Conservation (phyloP, 2,888 invertebrate species). For the Synergus laeviventris region DNA sequence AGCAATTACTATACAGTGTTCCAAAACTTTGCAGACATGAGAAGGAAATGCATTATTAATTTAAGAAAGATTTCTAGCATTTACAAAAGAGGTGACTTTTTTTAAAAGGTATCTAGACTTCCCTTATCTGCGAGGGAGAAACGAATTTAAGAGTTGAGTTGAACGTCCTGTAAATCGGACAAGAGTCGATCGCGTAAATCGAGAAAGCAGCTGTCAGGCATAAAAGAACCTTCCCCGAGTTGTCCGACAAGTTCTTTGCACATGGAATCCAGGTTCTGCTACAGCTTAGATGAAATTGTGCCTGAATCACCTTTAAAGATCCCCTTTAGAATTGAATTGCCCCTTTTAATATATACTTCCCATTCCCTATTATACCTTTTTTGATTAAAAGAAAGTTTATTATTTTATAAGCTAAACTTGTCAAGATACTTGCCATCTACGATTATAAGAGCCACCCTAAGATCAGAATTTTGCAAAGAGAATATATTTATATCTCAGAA, state of each 20-base stretch:
- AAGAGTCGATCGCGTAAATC: slow-evolving; percentile 50
- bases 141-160: slow-evolving; percentile 50
- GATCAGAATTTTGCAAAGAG: background rate
- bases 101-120: background rate
- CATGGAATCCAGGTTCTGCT: slow-evolving; percentile 19
- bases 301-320: slow-evolving; percentile 21
- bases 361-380: background rate
- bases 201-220: slow-evolving; percentile 43
- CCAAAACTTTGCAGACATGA: background rate
- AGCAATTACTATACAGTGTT: background rate
- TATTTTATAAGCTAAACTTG: no score
- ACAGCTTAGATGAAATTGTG: slow-evolving; percentile 6
- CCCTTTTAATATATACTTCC: background rate
- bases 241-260: slow-evolving; percentile 36
- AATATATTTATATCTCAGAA: background rate
- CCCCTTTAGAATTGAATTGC: background rate
- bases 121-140: slow-evolving; percentile 41
- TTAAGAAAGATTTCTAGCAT: background rate
- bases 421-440: no score
- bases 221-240: slow-evolving; percentile 37
- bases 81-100: background rate
- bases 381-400: background rate
- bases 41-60: background rate
- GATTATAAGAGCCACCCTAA: no score
- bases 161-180: slow-evolving; percentile 49